Base-by-base conservation (phyloP, 2,797 vertebrate species). In the Brotula barbata region DNA sequence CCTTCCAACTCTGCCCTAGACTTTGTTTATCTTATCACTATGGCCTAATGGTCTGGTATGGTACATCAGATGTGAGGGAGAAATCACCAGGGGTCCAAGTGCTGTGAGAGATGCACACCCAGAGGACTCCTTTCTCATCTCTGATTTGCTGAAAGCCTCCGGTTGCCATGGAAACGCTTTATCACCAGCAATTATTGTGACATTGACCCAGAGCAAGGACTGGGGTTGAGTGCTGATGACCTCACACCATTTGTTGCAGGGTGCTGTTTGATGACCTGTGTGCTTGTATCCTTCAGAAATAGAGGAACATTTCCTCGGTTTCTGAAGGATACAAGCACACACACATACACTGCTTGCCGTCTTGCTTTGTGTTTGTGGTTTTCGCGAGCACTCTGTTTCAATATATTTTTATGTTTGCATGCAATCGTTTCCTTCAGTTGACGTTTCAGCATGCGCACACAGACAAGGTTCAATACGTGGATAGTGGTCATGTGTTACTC, bases 81-180 rank as follows among this genome's bases (percentile, higher is more conserved):
- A 79, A 86, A 79, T 85, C 81, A 84, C 69, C 33, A 23, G 52
- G 71, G 71, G 45, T 76, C 58, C 68, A 73, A 45, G 52, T 65
- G 42, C 80, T 68, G 52, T 16, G 28, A 77, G 74, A 79, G 70
- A 71, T 45, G 69, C 63, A 58, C 56, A 69, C 58, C 79, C 64
- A 58, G 58, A 69, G 68, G 75, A 66, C 56, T 64, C 52, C 59
- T 75, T 44, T 57, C 72, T 64, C 56, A 41, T 57, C 37, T 68
- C 64, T 39, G 63, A 78, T 80, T 83, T 62, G 64, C 71, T 45
- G 56, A 62, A 65, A 5, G 41, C 46, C 66, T 20, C 17, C 0
- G 5, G 85, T 87, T 83, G 41, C 83, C 83, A 79, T 84, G 75
- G 87, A 74, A 88, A 88, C 83, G 52, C 56, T 77, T 77, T 70